Conservation (phyloP, 1,140 invertebrate species). For the Steinernema khuongi region DNA sequence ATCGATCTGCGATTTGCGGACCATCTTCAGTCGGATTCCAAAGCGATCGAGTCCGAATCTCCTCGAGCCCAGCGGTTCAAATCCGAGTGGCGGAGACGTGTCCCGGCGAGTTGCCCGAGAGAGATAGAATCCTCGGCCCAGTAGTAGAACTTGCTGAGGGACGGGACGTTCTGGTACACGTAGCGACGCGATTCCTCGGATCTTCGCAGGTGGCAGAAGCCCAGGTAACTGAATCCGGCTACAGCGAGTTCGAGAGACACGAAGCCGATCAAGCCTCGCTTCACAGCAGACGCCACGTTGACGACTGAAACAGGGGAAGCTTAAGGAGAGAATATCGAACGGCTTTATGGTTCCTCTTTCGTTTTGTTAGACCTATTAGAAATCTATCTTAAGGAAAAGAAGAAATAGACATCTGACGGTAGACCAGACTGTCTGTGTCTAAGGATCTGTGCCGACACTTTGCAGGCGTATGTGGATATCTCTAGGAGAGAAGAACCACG, state of each 20-base stretch:
- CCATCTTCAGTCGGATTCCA: constrained; percentile 3
- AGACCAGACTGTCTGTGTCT: no score
- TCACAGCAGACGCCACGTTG: constrained; percentile 28
- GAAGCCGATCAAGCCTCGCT: constrained; percentile 26
- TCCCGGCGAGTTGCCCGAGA: constrained; percentile 31
- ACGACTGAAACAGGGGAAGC: neutral
- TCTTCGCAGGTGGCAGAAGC: constrained; percentile 26
- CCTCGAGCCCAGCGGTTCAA: constrained; percentile 27
- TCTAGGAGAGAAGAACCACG: no score
- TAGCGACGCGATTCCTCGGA: constrained; percentile 30
- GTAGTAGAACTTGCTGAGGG: constrained; percentile 27
- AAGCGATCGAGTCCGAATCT: neutral
- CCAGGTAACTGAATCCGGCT: constrained; percentile 25
- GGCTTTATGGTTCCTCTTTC: no score
- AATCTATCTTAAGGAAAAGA: no score
- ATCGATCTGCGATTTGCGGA: constrained; percentile 23
- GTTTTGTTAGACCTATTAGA: no score
- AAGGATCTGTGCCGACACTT: no score
- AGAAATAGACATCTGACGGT: no score
- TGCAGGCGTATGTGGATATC: no score
- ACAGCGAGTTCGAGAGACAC: constrained; percentile 27
- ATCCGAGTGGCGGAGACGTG: constrained; percentile 25
- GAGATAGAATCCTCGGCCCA: constrained; percentile 39
- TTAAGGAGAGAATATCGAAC: neutral
- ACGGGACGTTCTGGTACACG: constrained; percentile 28